Evolutionary conservation across 2,113 vertebrate species (phyloP).

Genomic region (Nerophis ophidion): DNA sequence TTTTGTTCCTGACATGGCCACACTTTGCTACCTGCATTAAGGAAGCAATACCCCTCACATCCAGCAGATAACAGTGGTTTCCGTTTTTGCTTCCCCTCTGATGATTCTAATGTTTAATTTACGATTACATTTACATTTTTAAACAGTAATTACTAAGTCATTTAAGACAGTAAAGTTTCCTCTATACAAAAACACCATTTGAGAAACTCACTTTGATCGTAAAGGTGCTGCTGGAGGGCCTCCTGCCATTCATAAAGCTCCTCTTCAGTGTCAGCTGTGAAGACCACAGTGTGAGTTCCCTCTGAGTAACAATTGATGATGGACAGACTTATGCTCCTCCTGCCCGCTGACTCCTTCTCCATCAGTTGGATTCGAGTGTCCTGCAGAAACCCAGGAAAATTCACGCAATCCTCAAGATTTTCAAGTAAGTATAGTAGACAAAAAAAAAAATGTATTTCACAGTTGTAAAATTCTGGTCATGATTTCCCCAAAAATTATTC

Average conservation of each 20-base stretch:
- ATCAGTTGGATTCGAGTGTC: constrained; percentile 79
- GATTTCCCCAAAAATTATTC: no score
- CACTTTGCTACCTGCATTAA: not conserved
- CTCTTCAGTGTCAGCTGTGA: constrained; percentile 74
- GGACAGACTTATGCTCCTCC: constrained; percentile 70
- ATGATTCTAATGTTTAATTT: no score
- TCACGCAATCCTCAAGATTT: not conserved
- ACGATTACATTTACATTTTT: no score
- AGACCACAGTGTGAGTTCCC: constrained; percentile 66
- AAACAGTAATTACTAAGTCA: no score
- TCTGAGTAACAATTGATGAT: constrained; percentile 74
- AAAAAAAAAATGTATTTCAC: no score
- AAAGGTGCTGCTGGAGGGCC: constrained; percentile 86
- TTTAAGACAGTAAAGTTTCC: not conserved
- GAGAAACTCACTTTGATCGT: constrained; percentile 82
- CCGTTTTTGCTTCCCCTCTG: no score
- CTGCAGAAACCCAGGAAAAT: constrained; percentile 55
- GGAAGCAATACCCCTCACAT: no score
- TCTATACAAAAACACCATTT: constrained; percentile 1
- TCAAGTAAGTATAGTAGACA: no score
- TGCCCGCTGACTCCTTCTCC: constrained; percentile 68
- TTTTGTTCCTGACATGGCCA: not conserved
- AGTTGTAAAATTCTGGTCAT: no score
- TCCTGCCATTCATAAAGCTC: constrained; percentile 84
- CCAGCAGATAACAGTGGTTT: no score